Percentiles rank a stretch among this genome's conserved stretches.
phyloP scores from a whole-genome alignment of 2,113 vertebrate genomes.

The Zosterops japonicus region DNA sequence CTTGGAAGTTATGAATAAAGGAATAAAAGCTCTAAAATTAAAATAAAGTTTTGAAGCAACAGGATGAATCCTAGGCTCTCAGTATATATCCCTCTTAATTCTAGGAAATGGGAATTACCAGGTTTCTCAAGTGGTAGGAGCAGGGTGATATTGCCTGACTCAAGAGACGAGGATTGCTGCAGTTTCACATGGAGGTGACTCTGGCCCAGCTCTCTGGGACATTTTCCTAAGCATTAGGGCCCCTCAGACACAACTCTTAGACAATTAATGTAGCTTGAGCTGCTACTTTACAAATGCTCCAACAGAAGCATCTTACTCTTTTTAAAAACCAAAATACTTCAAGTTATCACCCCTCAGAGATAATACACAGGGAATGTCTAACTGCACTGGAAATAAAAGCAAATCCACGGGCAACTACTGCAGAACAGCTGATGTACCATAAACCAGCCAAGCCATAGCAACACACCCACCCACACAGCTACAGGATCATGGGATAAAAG shows the following conservation, averaged over 20 bases:
- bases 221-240: neutral
- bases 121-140: neutral
- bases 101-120: neutral
- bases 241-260: neutral
- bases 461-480: neutral
- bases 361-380: neutral
- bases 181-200: neutral
- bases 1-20: neutral
- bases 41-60: neutral
- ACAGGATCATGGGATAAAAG: neutral
- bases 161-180: neutral
- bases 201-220: neutral
- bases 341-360: neutral
- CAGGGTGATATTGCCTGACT: neutral
- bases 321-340: neutral
- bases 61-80: neutral
- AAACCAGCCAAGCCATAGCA: neutral
- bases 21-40: neutral
- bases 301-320: neutral
- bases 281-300: neutral
- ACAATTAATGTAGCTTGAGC: neutral
- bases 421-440: neutral
- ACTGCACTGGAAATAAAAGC: constrained; percentile 21
- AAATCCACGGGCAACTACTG: neutral
- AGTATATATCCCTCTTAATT: neutral